Evolutionary conservation across 2,113 vertebrate genomes (phyloP).

Genomic region (Daphoenositta chrysoptera): DNA sequence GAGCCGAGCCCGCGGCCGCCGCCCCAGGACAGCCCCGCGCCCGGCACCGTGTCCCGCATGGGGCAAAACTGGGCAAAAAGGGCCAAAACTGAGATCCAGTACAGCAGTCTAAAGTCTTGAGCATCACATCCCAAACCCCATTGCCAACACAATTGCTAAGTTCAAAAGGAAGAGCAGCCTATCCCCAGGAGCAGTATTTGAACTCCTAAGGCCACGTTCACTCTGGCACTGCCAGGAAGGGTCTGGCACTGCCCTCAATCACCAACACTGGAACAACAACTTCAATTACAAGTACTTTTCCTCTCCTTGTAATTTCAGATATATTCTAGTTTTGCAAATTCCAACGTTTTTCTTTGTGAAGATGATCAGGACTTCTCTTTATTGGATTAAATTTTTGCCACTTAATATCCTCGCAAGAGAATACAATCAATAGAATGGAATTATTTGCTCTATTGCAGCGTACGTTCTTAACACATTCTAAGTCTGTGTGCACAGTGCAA

Average conservation of each 20-base stretch:
- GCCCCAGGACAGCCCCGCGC: rapidly evolving
- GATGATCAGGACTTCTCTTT: not conserved
- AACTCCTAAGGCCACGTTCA: not conserved
- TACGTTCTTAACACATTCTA: not conserved
- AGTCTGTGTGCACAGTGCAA: not conserved
- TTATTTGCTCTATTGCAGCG: not conserved
- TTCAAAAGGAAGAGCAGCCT: not conserved
- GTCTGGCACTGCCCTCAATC: not conserved
- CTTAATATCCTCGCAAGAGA: not conserved
- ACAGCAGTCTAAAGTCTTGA: not conserved
- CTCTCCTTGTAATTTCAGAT: not conserved
- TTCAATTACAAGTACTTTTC: not conserved
- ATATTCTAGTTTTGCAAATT: not conserved
- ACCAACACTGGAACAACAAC: not conserved
- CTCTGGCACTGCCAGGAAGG: not conserved
- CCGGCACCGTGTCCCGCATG: rapidly evolving
- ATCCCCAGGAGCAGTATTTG: not conserved
- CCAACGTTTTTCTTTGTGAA: not conserved
- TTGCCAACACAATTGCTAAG: not conserved
- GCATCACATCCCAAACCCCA: not conserved
- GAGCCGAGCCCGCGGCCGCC: not conserved
- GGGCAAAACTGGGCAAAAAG: not conserved
- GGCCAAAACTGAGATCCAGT: not conserved
- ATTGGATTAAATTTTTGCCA: not conserved
- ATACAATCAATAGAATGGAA: not conserved